Base-by-base conservation (phyloP, 2,113 vertebrate species). In the Nanorana parkeri region DNA sequence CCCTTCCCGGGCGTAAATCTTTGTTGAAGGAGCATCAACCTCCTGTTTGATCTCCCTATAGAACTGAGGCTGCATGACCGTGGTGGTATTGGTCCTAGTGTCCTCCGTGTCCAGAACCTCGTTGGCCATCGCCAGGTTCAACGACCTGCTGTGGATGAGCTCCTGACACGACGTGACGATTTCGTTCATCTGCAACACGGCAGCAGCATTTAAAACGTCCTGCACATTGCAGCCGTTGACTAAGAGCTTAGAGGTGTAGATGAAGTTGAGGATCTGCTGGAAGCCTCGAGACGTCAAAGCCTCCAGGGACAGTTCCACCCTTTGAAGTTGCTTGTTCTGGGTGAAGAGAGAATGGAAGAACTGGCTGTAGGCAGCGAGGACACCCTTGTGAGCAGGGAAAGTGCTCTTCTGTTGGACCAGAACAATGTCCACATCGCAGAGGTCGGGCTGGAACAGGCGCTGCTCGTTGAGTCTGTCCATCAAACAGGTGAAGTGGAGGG, bases 381-480 rank as follows among this genome's bases (percentile, higher is more conserved):
- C 95, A 0, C 96, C 96, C 87, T 98, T 98, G 91, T 98, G 96
- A 10, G 96, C 95, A 0, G 96, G 95, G 85, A 98, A 97, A 85
- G 95, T 95, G 85, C 94, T 96, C 87, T 92, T 95, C 89, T 97
- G 96, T 65, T 93, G 96, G 77, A 96, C 96, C 89, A 99, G 93
- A 71, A 98, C 95, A n/a, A 99, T 95, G 94, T 98, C 96, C 68
- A 98, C 95, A 93, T 98, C 95, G 0, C 96, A 98, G 87, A 97
- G 94, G 92, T 96, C 94, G 1, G 97, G 96, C 89, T 97, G 96
- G 92, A 96, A 96, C 88, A 97, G 96, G 87, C 95, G 96, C 89
- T 96, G 96, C 92, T 96, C 94, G 11, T 97, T 99, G 90, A 97
- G 93, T 87, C 95, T 95, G 95, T 96, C 96, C 97, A 97, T 99